Percentiles rank a stretch among this genome's conserved stretches.
phyloP scores from a whole-genome alignment of 2,797 vertebrate species.

The Sebastolobus altivelis region DNA sequence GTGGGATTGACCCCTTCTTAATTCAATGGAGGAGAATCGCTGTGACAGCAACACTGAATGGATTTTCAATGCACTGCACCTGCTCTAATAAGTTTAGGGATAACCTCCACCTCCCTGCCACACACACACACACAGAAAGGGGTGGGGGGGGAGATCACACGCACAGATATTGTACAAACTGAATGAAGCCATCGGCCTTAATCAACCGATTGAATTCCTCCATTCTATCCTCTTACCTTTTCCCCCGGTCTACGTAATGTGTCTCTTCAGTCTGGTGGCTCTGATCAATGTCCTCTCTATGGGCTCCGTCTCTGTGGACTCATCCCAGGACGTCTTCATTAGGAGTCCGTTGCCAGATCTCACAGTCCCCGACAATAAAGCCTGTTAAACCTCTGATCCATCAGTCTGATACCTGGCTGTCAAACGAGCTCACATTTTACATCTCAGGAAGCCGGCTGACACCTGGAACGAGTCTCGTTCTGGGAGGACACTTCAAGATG shows the following conservation, averaged over 20 bases:
- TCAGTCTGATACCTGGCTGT: slow-evolving; percentile 47
- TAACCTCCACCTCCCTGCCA: slow-evolving; percentile 57
- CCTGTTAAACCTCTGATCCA: slow-evolving; percentile 51
- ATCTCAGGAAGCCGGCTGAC: slow-evolving; percentile 27
- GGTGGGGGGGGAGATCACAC: slow-evolving; percentile 44
- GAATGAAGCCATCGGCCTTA: slow-evolving; percentile 55
- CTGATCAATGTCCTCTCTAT: slow-evolving; percentile 64
- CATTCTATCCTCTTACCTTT: slow-evolving; percentile 28
- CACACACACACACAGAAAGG: slow-evolving; percentile 24
- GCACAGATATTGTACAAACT: slow-evolving; percentile 54
- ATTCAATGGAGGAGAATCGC: slow-evolving; percentile 83
- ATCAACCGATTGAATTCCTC: slow-evolving; percentile 53
- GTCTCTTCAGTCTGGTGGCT: slow-evolving; percentile 52
- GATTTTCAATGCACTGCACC: slow-evolving; percentile 83
- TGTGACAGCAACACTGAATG: slow-evolving; percentile 83
- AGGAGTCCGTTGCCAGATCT: slow-evolving; percentile 47
- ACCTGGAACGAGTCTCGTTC: neutral
- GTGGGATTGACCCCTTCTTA: slow-evolving; percentile 83
- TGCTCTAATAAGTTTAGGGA: slow-evolving; percentile 81
- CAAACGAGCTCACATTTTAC: slow-evolving; percentile 34
- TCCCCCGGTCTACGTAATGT: slow-evolving; percentile 31
- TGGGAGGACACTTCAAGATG: neutral
- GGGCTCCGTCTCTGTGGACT: slow-evolving; percentile 46
- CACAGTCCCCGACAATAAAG: slow-evolving; percentile 38
- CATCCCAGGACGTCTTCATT: slow-evolving; percentile 60